phyloP scores from a whole-genome alignment of 2,888 invertebrate species.

The Drosophila mimica region DNA sequence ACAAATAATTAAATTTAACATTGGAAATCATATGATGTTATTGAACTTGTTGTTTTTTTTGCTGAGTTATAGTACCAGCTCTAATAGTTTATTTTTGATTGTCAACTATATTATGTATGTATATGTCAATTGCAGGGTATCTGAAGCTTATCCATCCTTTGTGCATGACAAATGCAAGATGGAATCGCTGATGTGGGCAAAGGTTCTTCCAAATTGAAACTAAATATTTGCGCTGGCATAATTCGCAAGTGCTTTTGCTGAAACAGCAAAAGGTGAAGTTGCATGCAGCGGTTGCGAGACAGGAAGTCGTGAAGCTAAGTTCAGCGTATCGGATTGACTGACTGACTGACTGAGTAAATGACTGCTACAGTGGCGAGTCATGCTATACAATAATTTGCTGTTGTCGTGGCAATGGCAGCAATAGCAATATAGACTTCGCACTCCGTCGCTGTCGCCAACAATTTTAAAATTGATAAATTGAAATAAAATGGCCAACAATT shows the following conservation, averaged over 20 bases:
- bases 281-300: constrained; percentile 1
- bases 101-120: not conserved
- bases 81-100: not conserved
- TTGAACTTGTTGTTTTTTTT: not conserved
- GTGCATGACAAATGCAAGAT: constrained; percentile 33
- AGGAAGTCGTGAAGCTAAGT: constrained; percentile 23
- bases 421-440: constrained; percentile 11
- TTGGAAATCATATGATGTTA: not conserved
- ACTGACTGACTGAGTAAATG: constrained; percentile 22
- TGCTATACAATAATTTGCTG: constrained; percentile 54
- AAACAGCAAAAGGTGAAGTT: not conserved
- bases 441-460: constrained; percentile 29
- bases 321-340: constrained; percentile 33
- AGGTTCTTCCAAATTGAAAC: constrained; percentile 6
- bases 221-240: constrained; percentile 37
- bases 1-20: constrained; percentile 1
- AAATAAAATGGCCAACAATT: constrained; percentile 77
- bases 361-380: constrained; percentile 27
- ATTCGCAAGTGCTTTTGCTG: constrained; percentile 32
- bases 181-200: constrained; percentile 14
- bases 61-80: not conserved
- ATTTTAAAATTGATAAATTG: constrained; percentile 74
- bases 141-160: not conserved
- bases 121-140: not conserved
- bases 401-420: constrained; percentile 15